phyloP scores from a whole-genome alignment of 2,797 vertebrate species.

The Sebastiscus albofasciatus region DNA sequence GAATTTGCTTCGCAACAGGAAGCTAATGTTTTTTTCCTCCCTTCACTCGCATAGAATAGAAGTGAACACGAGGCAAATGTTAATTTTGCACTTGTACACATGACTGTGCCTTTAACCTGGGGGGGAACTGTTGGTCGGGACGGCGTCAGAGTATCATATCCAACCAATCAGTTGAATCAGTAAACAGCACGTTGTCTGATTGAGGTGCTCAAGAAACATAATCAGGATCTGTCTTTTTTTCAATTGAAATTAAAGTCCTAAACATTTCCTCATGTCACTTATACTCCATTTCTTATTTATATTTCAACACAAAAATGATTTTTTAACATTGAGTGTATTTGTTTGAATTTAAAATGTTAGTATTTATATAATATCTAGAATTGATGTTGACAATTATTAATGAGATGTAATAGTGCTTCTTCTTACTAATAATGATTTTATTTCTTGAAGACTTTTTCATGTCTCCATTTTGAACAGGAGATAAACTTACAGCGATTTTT shows the following conservation, averaged over 20 bases:
- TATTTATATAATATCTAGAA: not conserved
- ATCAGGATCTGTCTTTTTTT: too few relatives aligned
- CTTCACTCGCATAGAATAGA: too few relatives aligned
- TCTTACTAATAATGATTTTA: too few relatives aligned
- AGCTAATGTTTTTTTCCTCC: too few relatives aligned
- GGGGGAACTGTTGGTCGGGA: too few relatives aligned
- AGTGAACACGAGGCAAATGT: too few relatives aligned
- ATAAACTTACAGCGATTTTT: not conserved
- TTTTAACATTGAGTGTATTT: not conserved
- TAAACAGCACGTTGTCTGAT: not conserved
- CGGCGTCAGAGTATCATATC: too few relatives aligned
- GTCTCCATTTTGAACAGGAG: not conserved
- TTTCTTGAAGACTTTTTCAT: not conserved
- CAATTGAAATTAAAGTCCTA: not conserved
- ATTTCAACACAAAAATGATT: not conserved
- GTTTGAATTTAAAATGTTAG: not conserved
- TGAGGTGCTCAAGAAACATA: not conserved
- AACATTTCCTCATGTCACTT: not conserved
- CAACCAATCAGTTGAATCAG: too few relatives aligned
- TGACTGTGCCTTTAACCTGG: too few relatives aligned
- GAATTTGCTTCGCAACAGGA: too few relatives aligned
- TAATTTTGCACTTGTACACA: too few relatives aligned
- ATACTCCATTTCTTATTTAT: not conserved
- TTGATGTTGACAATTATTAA: not conserved
- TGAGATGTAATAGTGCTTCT: not conserved